These are phyloP conservation scores for Lepidocyrtoides sp. DNA, from an alignment of 2,888 invertebrate genomes.

Conservation along the genomic window DNA sequence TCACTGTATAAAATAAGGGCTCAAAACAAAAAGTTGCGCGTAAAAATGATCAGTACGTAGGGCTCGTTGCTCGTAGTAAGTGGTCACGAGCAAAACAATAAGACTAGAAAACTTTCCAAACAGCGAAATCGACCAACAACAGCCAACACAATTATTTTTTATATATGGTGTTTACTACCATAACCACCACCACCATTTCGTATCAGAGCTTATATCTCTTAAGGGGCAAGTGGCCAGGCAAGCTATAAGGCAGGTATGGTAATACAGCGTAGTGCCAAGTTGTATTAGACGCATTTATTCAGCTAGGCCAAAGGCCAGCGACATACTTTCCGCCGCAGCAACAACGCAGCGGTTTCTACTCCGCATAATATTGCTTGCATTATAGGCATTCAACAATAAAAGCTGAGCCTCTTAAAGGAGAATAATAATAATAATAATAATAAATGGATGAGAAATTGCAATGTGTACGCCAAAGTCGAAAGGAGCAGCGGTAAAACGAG, in stretches of 20 bases:
- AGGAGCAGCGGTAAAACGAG: slow-evolving; percentile 83
- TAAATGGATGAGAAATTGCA: slow-evolving; percentile 56
- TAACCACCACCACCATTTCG: slow-evolving; percentile 15
- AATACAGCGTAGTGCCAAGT: slow-evolving; percentile 74
- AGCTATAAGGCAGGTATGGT: slow-evolving; percentile 76
- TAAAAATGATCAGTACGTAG: neutral
- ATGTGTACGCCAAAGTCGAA: slow-evolving; percentile 1
- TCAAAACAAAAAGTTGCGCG: neutral
- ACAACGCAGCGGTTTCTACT: slow-evolving; percentile 45
- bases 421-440: slow-evolving; percentile 3
- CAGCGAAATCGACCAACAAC: slow-evolving; percentile 66
- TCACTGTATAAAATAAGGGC: neutral
- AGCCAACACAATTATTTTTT: slow-evolving; percentile 20
- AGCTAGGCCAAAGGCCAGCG: slow-evolving; percentile 80
- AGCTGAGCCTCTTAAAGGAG: slow-evolving; percentile 42
- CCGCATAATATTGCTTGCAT: neutral
- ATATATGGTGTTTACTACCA: slow-evolving; percentile 42
- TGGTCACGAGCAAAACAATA: slow-evolving; percentile 51
- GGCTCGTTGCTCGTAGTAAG: neutral
- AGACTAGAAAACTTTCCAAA: slow-evolving; percentile 78
- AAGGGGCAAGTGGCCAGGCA: slow-evolving; percentile 71
- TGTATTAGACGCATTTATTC: slow-evolving; percentile 67
- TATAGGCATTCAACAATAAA: neutral
- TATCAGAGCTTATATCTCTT: slow-evolving; percentile 39
- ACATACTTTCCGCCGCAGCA: slow-evolving; percentile 74